Evolutionary conservation across 1,140 invertebrate genomes (phyloP).

Genomic region (Atta cephalotes): DNA sequence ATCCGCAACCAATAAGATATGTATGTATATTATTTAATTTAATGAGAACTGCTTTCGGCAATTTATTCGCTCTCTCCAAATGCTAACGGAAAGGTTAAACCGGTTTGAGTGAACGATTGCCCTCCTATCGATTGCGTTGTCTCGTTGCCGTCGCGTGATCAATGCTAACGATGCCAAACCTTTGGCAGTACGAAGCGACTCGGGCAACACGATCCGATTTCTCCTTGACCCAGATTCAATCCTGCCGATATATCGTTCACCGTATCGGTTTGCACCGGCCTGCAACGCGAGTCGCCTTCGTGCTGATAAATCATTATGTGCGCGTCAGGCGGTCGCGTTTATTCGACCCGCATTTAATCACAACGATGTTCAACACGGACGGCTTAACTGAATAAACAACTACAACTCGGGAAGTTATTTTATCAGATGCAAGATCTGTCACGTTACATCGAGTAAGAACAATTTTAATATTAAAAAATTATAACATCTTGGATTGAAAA

Average conservation of each 20-base stretch:
- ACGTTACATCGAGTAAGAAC: neutral
- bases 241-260: conserved; percentile 67
- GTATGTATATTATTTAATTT: neutral
- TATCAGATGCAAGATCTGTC: neutral
- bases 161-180: conserved; percentile 71
- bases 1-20: neutral
- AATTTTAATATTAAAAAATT: neutral
- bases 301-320: conserved; percentile 62
- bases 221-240: conserved; percentile 77
- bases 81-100: conserved; percentile 17
- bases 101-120: conserved; percentile 10
- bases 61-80: conserved; percentile 17
- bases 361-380: conserved; percentile 36
- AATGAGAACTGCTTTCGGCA: conserved; percentile 2
- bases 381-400: conserved; percentile 47
- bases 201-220: conserved; percentile 70
- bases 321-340: conserved; percentile 51
- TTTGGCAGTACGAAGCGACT: conserved; percentile 69
- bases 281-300: conserved; percentile 60
- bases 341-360: conserved; percentile 54
- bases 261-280: conserved; percentile 58
- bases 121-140: conserved; percentile 65
- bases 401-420: neutral
- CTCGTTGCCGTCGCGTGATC: conserved; percentile 69
- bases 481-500: neutral